Evolutionary conservation across 1,140 invertebrate species (phyloP), one percentile per base, ranked within the genome.

Genomic region (Hyles vespertilio): DNA sequence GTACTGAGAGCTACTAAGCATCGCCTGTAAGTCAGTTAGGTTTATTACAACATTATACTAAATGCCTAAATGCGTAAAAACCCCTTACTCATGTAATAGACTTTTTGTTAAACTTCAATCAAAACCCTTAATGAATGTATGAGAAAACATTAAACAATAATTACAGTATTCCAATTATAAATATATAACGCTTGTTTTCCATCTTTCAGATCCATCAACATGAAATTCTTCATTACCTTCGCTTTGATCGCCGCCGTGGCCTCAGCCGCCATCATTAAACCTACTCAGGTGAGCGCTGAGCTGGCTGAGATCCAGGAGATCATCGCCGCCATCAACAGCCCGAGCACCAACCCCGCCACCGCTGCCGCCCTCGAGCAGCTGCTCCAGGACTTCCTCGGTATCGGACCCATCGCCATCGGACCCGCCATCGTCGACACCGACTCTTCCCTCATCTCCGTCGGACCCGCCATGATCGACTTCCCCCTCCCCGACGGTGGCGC

Each of bases 331-430:
- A 84, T 84, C 69, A 54, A 82, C 52, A 82, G 76, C 68, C 81
- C 81, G 40, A 80, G 72, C 77, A 84, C 79, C 45, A 68, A 84
- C 69, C 80, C 79, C 51, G 77, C 75, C 50, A 86, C 81, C 59
- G 81, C 78, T 59, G 77, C 69, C 9, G 64, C 67, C 32, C 74
- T 86, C 9, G 66, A 79, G 10, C 51, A 74, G 32, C 63, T 78
- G 69, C 70, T 84, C 34, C 47, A 59, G 11, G 68, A 73, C 7
- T 33, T 69, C 12, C 70, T 82, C 45, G 74, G 69, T 1, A 9
- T 61, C 52, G 51, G 36, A n/a, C 52, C 51, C 12, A 33, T 64
- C 40, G 47, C 47, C 10, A 59, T 62, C 10, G 69, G 63, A 9
- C 73, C 77, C 48, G 75, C 68, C 1, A 77, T 83, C 60, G 50